Base-by-base conservation (phyloP, 2,113 vertebrate species). In the Gymnogyps californianus region DNA sequence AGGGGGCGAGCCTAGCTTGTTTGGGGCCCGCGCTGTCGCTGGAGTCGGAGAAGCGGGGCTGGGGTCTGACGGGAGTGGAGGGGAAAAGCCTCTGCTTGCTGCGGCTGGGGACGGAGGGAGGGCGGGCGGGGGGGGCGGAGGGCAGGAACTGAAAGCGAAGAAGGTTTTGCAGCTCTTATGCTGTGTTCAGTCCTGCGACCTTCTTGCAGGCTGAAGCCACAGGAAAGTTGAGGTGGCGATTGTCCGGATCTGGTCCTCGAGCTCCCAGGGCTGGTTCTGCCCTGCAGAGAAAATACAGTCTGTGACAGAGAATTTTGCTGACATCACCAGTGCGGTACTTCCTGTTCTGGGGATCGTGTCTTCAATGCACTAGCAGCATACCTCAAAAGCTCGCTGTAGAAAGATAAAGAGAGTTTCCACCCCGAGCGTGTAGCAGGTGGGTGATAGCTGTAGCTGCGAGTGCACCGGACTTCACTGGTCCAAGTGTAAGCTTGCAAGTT, bases 361-460 rank as follows among this genome's bases (percentile, higher is more conserved):
- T 21, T 20, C n/a, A 34, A 17, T 2, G 22, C 22, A 0, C 25
- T 2, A 9, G 38, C 51, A 22, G 51, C 25, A 1, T 2, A 4
- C n/a, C 26, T 20, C 51, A n/a, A 9, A 24, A 22, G 28, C 49
- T 20, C 8, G 42, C 64, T n/a, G 1, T 12, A 9, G 28, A 24
- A n/a, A 19, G 26, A 10, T 16, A n/a, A 7, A 18, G 29, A 13
- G 42, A 13, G 52, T n/a, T 65, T 20, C 25, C 64, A 25, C 25
- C 21, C 61, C 0, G 14, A 9, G 42, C 8, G 40, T 19, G 10
- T 29, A 11, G 52, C 20, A 12, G n/a, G n/a, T 12, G 5, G 15
- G 38, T 2, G 21, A 13, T 6, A 14, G 38, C 58, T 24, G 34
- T 32, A 24, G 34, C 66, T 16, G 16, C 3, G 15, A 11, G 19